These are phyloP conservation scores for Argentina silus DNA, from an alignment of 2,797 vertebrate genomes.

Conservation along the genomic window DNA sequence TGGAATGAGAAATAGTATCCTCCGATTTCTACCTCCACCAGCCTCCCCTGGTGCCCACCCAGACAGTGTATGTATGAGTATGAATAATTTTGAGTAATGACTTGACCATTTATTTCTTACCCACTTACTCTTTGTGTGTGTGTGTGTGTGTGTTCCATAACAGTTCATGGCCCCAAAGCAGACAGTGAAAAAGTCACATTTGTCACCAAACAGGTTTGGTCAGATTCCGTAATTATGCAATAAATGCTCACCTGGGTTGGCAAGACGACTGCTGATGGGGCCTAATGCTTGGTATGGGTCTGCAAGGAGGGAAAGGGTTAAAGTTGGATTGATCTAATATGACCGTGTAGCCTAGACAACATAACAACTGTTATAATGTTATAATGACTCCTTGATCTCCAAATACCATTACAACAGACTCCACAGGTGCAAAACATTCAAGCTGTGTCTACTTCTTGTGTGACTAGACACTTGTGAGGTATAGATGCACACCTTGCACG, in stretches of 20 bases:
- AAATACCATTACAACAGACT: not conserved
- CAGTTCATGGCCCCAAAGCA: constrained; percentile 57
- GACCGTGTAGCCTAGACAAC: not conserved
- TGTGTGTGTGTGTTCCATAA: not conserved
- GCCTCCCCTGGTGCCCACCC: not conserved
- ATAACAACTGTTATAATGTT: not conserved
- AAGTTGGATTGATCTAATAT: constrained; percentile 1
- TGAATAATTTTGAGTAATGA: constrained; percentile 11
- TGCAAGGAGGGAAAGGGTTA: constrained; percentile 52
- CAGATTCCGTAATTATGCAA: not conserved
- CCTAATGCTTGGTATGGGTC: constrained; percentile 87
- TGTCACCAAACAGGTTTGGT: constrained; percentile 37
- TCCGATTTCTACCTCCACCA: too few species aligned
- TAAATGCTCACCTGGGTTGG: constrained; percentile 82
- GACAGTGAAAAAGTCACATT: constrained; percentile 80
- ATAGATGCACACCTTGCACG: constrained; percentile 64
- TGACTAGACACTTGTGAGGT: too few species aligned
- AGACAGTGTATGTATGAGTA: constrained; percentile 26
- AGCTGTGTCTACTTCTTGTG: too few species aligned
- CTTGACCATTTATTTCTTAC: constrained; percentile 25
- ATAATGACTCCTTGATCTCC: too few species aligned
- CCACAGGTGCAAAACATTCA: too few species aligned
- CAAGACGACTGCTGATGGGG: constrained; percentile 83
- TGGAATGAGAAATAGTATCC: too few species aligned
- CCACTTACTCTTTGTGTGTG: not conserved